phyloP scores from a whole-genome alignment of 2,888 invertebrate genomes.

The Troides aeacus region DNA sequence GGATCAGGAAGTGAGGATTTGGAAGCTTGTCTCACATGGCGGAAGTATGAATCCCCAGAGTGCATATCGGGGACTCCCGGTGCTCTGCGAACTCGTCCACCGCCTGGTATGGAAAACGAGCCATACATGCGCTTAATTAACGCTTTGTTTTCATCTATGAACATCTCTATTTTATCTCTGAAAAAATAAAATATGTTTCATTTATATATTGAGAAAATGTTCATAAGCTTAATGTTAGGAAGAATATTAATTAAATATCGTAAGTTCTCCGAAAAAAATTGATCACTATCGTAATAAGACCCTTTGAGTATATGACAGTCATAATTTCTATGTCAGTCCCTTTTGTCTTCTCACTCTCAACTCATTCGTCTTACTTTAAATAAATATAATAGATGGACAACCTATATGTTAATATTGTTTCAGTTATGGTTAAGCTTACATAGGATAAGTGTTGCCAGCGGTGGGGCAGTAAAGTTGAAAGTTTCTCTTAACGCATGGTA shows the following conservation, averaged over 20 bases:
- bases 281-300: too few species aligned
- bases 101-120: constrained; percentile 84
- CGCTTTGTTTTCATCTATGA: constrained; percentile 97
- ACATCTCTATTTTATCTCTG: constrained; percentile 93
- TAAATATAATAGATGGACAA: too few species aligned
- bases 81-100: constrained; percentile 64
- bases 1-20: constrained; percentile 67
- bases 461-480: constrained; percentile 95
- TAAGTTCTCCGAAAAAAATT: too few species aligned
- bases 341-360: too few species aligned
- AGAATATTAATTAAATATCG: too few species aligned
- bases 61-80: constrained; percentile 81
- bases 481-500: constrained; percentile 93
- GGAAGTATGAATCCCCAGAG: constrained; percentile 64
- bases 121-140: constrained; percentile 96
- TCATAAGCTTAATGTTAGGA: too few species aligned
- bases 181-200: constrained; percentile 41
- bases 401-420: too few species aligned
- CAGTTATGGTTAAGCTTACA: constrained; percentile 81
- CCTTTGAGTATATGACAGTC: too few species aligned
- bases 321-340: too few species aligned
- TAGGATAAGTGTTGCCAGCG: constrained; percentile 93
- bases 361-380: too few species aligned
- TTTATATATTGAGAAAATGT: too few species aligned
- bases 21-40: constrained; percentile 66